Base-by-base conservation (phyloP, 2,888 invertebrate genomes). In the Drosophila atripex region DNA sequence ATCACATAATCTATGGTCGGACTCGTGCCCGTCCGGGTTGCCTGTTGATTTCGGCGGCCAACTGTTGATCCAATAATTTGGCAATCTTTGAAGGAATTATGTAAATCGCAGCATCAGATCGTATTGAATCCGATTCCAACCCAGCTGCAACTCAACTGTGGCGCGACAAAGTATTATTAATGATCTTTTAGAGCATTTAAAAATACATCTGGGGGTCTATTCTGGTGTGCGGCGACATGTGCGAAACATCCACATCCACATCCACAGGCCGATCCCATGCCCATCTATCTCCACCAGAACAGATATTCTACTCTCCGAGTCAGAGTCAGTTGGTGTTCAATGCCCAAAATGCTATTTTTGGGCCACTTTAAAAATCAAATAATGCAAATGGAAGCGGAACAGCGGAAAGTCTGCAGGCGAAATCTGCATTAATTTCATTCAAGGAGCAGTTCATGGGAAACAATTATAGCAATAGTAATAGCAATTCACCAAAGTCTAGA, bases 101-200 rank as follows among this genome's bases (percentile, higher is more conserved):
- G 50, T 71, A 71, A 64, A 41, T 32, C 12, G 14, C n/a, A 32
- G 18, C 39, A 57, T 12, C 23, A 9, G 32, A 59, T 14, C 12
- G 47, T 23, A 57, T 38, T 35, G 41, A 30, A 50, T 49, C n/a
- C 23, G 35, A 32, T 66, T 14, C 35, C 47, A 7, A 14, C 61
- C 61, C 70, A 71, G 70, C 63, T 71, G 71, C 71, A 71, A 30
- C 49, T 56, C 63, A 56, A 71, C 46, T 55, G 73, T 61, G 65
- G 46, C 76, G 55, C 71, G 55, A 75, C 82, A 73, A 79, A 83
- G 76, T 83, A 76, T 86, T 84, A 82, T 86, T 86, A 86, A 82
- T 86, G 80, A 72, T 80, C 84, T 84, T 80, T 80, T 71, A 25
- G 56, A 76, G 72, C 68, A 74, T 83, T 80, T 86, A 80, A 72